Percentiles rank a stretch among this genome's conserved stretches.
Conservation (phyloP, 2,797 vertebrate species). For the Gallinago solitaria region DNA sequence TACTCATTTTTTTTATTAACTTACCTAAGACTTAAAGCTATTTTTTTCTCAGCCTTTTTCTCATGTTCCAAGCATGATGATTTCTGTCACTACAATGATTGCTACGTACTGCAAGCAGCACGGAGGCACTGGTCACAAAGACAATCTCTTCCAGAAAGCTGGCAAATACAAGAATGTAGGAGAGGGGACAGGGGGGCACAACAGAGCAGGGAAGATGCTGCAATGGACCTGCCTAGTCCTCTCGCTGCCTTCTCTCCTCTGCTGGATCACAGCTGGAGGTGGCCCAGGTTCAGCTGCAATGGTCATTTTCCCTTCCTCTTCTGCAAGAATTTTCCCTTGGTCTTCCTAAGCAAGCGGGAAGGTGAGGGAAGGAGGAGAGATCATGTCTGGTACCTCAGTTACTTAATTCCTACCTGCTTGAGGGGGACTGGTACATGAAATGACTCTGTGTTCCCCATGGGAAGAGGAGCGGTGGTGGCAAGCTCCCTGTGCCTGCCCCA, state of each 20-base stretch:
- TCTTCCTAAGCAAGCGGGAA: not conserved
- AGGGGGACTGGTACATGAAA: not conserved
- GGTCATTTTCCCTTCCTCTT: not conserved
- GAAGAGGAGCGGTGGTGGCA: not conserved
- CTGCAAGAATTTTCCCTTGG: not conserved
- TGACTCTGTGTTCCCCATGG: fast-evolving
- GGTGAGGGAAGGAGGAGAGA: not conserved
- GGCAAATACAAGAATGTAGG: not conserved
- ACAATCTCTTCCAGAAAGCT: not conserved
- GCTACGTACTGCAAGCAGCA: not conserved
- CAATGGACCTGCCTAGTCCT: fast-evolving
- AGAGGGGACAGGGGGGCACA: not conserved
- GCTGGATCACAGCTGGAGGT: not conserved
- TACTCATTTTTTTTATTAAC: not conserved
- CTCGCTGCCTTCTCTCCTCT: fast-evolving
- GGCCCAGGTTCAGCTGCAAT: not conserved
- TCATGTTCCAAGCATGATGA: not conserved
- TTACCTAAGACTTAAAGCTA: not conserved
- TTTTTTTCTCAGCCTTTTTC: not conserved
- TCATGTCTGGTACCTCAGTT: not conserved
- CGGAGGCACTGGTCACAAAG: not conserved
- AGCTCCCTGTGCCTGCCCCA: fast-evolving
- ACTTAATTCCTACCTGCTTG: not conserved
- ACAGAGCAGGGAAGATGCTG: not conserved
- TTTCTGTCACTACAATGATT: not conserved